phyloP scores from a whole-genome alignment of 2,113 vertebrate genomes.

The cattle (Bos taurus) region ARS-UCD2.0 NC_037351.1:58864501-58865000 shows the following conservation, averaged over 20 bases:
- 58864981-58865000: not conserved
- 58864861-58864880: not conserved
- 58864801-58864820: not conserved
- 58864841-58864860: not conserved
- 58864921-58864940: not conserved
- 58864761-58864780: fast-evolving
- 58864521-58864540: not conserved
- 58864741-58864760: not conserved
- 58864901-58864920: not conserved
- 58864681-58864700: not conserved
- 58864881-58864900: not conserved
- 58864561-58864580: not conserved
- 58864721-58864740: no score
- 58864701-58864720: not conserved
- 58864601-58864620: not conserved
- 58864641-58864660: not conserved
- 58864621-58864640: not conserved
- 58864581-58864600: not conserved
- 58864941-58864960: not conserved
- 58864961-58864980: not conserved
- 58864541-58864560: not conserved
- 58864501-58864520: not conserved
- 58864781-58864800: fast-evolving
- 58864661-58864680: not conserved
- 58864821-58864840: not conserved